Evolutionary conservation across 2,113 vertebrate species (phyloP), one percentile per base, ranked within the genome.

Genomic region (Chaetops frenatus): DNA sequence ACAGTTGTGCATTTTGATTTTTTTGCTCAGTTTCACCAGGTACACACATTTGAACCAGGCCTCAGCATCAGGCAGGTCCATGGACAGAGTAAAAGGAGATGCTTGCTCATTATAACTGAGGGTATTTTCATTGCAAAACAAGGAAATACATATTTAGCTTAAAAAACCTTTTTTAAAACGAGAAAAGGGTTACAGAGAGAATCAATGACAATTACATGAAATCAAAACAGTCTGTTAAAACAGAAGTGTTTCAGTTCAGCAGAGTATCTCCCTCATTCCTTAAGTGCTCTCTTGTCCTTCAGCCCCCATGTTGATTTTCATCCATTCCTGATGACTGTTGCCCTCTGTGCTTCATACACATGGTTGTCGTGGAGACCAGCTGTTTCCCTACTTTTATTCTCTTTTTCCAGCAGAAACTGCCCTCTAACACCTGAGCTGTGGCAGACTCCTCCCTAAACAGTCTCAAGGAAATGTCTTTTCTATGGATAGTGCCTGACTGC

Each of bases 1-100:
- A 91, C 77, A 80, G 42, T 93, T 95, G 95, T 86, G 85, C 79
- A 91, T 95, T 72, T n/a, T 71, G 73, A 48, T 88, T 85, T 94
- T 91, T 96, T 95, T 81, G 50, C 90, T 94, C 44, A 61, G 82
- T 91, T 96, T 95, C 73, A 92, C 72, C 77, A 54, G 35, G 70
- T 85, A 92, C 91, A 90, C 91, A 90, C 50, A 62, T 85, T 60
- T 70, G 60, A 94, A 95, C 88, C 78, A 83, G 71, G 81, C 65
- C 88, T 73, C 48, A 56, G 47, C 48, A 38, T 60, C 4, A 83
- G 90, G 87, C 78, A 90, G 88, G 82, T 86, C 67, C 87, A 40
- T 8, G 82, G 86, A 92, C 85, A 95, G 78, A 95, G n/a, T 74
- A 81, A 94, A 96, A 93, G 85, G 85, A 86, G 84, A 93, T 0